Evolutionary conservation across 2,113 vertebrate genomes (phyloP), one percentile per base, ranked within the genome.

Genomic region (Cynopterus brachyotis): DNA sequence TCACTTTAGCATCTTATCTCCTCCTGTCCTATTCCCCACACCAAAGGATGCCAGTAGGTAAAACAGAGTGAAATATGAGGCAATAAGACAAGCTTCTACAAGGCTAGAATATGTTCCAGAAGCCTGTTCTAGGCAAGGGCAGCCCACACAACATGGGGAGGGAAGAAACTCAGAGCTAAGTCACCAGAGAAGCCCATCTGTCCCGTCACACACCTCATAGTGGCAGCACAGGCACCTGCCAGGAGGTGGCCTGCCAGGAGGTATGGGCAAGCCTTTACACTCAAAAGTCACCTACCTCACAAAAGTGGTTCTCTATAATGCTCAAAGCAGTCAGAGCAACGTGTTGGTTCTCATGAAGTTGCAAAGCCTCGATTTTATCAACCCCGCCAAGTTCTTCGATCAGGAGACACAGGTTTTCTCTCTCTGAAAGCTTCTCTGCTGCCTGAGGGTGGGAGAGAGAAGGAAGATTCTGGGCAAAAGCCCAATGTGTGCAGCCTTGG

Each of bases 221-320:
- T 1, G 5, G 42, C 22, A 60, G 55, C 16, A 3, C 4, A 42
- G 82, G 35, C 11, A 12, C 9, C 4, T 4, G 66, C 40, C 22
- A 16, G 20, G 59, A 45, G 5, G 19, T 4, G 28, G 37, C 10
- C 1, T 3, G 0, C 32, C 55, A 53, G 45, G 53, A 57, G 9
- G 2, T 0, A 0, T 1, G 6, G 17, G 30, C 10, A 9, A 26
- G 8, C 10, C 50, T 30, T 47, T 2, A 15, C 3, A 11, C n/a
- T 37, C 17, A 24, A 10, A 32, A 30, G 37, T 88, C 93, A 94
- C 99, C 96, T 97, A 99, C 99, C 92, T 99, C 99, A 62, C 92
- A 90, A 53, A 99, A 99, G 96, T 99, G 99, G 84, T 98, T 99
- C 69, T 99, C 99, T 0, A 99, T 99, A 42, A 99, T 98, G 7